Conservation (phyloP, 2,888 invertebrate genomes). For the Platynereis dumerilii region DNA sequence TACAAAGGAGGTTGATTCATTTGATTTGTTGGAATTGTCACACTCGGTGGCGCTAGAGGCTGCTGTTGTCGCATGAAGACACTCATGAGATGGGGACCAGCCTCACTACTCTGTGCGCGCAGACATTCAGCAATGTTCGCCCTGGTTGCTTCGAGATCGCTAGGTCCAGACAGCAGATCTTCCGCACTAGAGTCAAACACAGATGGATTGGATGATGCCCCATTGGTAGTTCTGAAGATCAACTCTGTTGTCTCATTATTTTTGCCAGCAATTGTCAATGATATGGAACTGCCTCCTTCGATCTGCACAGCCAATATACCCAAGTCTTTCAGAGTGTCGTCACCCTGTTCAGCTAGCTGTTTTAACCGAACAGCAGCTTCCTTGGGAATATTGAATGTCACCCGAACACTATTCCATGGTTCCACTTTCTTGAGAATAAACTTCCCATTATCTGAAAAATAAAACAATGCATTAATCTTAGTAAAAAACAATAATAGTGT, state of each 20-base stretch:
- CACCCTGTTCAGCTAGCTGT: constrained; percentile 89
- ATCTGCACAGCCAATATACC: constrained; percentile 95
- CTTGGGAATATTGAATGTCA: constrained; percentile 95
- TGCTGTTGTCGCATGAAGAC: constrained; percentile 16
- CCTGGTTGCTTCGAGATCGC: constrained; percentile 56
- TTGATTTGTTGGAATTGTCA: constrained; percentile 80
- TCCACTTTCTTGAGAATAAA: constrained; percentile 79
- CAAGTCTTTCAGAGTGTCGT: constrained; percentile 81
- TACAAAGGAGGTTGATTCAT: constrained; percentile 22
- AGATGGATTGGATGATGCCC: constrained; percentile 25
- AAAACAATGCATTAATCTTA: neutral
- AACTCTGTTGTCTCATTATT: constrained; percentile 75
- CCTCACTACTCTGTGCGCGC: constrained; percentile 47
- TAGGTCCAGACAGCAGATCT: constrained; percentile 50
- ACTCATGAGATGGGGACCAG: constrained; percentile 36
- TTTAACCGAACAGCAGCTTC: constrained; percentile 92
- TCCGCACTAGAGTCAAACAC: constrained; percentile 42
- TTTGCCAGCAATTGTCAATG: constrained; percentile 71
- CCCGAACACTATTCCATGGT: constrained; percentile 98
- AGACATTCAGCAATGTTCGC: constrained; percentile 62
- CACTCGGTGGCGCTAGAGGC: constrained; percentile 73
- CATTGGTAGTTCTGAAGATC: constrained; percentile 46
- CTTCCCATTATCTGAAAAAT: constrained; percentile 23
- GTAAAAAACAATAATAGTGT: neutral
- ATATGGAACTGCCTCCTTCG: constrained; percentile 70